These are phyloP conservation scores for Cataglyphis rosenhaueri DNA, from an alignment of 2,888 invertebrate genomes.

Conservation along the genomic window DNA sequence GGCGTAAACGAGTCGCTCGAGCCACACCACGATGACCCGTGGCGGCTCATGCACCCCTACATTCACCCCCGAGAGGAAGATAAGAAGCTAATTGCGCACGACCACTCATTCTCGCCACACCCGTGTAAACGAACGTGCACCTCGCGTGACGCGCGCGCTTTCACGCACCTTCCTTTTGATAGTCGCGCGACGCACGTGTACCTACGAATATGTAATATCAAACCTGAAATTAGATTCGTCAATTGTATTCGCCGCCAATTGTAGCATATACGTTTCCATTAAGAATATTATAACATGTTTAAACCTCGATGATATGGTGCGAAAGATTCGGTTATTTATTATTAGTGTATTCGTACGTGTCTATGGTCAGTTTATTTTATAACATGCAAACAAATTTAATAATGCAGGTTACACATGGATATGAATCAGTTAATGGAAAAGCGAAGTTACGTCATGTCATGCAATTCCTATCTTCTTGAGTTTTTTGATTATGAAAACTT, in stretches of 20 bases:
- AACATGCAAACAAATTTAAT: not conserved
- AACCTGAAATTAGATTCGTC: constrained; percentile 66
- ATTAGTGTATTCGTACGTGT: not conserved
- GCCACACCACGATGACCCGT: constrained; percentile 41
- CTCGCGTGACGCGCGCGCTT: constrained; percentile 74
- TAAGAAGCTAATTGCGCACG: constrained; percentile 75
- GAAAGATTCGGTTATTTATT: not conserved
- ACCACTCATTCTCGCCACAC: constrained; percentile 75
- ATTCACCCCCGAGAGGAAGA: constrained; percentile 59
- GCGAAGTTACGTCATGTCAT: not conserved
- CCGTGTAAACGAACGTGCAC: constrained; percentile 73
- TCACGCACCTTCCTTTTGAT: constrained; percentile 74
- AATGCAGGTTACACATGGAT: no score
- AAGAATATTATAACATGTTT: constrained; percentile 27
- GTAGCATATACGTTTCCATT: not conserved
- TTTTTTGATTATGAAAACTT: not conserved
- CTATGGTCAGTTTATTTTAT: not conserved
- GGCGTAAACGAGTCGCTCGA: constrained; percentile 59
- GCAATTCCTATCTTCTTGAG: not conserved
- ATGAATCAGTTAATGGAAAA: not conserved
- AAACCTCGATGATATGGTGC: not conserved
- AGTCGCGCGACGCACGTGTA: constrained; percentile 58
- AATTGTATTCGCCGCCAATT: constrained; percentile 33
- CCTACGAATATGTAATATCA: constrained; percentile 22
- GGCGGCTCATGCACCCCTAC: constrained; percentile 53